phyloP scores from a whole-genome alignment of 2,888 invertebrate genomes.

The Leptopilina syphax region DNA sequence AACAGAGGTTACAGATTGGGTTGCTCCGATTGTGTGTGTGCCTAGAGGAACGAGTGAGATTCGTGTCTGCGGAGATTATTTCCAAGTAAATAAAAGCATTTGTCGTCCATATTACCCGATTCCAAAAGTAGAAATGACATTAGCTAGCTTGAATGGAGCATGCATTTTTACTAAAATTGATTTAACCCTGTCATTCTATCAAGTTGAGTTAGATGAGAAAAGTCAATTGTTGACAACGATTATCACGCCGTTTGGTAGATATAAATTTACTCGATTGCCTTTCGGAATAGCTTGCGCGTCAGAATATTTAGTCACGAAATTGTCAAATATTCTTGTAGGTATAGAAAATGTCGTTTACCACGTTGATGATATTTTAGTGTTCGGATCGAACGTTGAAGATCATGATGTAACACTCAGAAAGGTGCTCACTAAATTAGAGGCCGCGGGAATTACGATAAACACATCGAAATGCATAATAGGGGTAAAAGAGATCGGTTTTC shows the following conservation, averaged over 20 bases:
- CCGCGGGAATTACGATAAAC: conserved; percentile 61
- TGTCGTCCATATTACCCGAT: conserved; percentile 48
- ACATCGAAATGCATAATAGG: neutral
- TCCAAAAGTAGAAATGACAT: conserved; percentile 58
- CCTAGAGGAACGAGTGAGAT: conserved; percentile 55
- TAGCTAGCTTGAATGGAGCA: neutral
- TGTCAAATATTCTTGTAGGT: no score
- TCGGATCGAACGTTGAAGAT: no score
- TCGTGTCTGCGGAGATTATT: conserved; percentile 64
- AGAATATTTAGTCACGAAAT: no score
- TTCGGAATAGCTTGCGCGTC: no score
- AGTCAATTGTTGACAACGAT: no score
- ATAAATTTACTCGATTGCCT: no score
- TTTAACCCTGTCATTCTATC: no score
- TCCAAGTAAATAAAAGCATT: conserved; percentile 60
- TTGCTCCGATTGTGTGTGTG: conserved; percentile 68
- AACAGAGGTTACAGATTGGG: conserved; percentile 67
- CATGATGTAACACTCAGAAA: conserved; percentile 47
- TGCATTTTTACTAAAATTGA: no score
- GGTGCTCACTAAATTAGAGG: conserved; percentile 55
- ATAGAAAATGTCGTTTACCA: no score
- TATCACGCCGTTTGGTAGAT: no score
- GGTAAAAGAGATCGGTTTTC: neutral
- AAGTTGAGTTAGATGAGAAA: no score
- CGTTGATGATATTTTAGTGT: no score